Evolutionary conservation across 1,140 invertebrate species (phyloP).

Genomic region (Cotesia typhae): DNA sequence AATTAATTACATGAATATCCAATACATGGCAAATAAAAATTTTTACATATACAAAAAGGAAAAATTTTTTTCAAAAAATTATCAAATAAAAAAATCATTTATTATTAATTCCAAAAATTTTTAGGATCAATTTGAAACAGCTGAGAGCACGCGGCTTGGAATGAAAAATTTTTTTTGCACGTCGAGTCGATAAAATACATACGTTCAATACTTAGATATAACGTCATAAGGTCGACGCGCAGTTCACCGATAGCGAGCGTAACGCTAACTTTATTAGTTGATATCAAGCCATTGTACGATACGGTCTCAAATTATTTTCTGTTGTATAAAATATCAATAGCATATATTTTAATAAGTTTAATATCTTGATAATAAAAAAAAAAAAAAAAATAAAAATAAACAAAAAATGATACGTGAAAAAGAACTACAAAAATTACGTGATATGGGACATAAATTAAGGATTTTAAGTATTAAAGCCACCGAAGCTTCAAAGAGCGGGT

Average conservation of each 20-base stretch:
- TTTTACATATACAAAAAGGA: too few relatives aligned
- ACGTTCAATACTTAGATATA: constrained; percentile 30
- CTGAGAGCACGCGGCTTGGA: too few relatives aligned
- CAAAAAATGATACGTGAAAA: constrained; percentile 50
- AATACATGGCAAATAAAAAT: too few relatives aligned
- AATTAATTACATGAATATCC: background rate
- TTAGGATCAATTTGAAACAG: background rate
- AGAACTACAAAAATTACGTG: constrained; percentile 67
- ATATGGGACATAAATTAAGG: constrained; percentile 74
- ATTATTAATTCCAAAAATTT: too few relatives aligned
- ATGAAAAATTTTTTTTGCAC: constrained; percentile 3
- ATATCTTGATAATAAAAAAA: background rate
- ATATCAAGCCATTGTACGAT: constrained; percentile 39
- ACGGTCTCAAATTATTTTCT: constrained; percentile 1
- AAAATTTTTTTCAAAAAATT: too few relatives aligned
- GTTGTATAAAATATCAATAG: too few relatives aligned
- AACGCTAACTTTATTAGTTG: constrained; percentile 37
- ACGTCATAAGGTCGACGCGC: constrained; percentile 22
- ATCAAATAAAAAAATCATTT: too few relatives aligned
- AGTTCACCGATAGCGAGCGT: constrained; percentile 14
- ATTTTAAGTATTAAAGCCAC: constrained; percentile 67
- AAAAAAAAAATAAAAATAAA: background rate
- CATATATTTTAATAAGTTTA: too few relatives aligned
- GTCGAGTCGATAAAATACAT: background rate
- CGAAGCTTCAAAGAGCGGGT: constrained; percentile 61